phyloP scores from a whole-genome alignment of 2,888 invertebrate genomes.

The Cerastis rubricosa region DNA sequence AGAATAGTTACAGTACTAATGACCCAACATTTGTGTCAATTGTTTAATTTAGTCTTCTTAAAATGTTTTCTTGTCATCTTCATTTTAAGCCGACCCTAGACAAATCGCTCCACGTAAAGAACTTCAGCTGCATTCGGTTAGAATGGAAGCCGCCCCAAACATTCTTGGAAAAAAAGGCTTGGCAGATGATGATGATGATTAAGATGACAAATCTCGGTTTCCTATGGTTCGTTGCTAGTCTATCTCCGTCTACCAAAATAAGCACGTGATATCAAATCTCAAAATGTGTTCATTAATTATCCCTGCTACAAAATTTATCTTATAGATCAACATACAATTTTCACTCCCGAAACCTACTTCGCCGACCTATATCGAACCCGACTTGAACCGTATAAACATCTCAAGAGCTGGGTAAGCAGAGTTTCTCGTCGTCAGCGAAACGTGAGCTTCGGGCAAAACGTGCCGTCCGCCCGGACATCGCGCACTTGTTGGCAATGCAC shows the following conservation, averaged over 20 bases:
- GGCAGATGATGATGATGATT: neutral
- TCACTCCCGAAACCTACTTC: constrained; percentile 34
- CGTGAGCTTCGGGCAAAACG: constrained; percentile 66
- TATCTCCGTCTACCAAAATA: neutral
- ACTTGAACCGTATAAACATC: constrained; percentile 61
- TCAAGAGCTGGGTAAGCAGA: constrained; percentile 62
- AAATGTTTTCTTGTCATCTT: too few species aligned
- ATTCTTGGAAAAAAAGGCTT: neutral
- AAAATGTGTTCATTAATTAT: neutral
- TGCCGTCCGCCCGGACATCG: constrained; percentile 60
- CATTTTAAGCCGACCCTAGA: too few species aligned
- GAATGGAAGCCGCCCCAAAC: neutral
- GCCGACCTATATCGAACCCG: constrained; percentile 50
- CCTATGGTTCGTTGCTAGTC: neutral
- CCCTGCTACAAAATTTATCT: neutral
- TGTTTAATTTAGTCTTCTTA: too few species aligned
- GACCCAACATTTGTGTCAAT: too few species aligned
- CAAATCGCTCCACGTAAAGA: neutral
- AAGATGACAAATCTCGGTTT: neutral
- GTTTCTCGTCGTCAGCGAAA: constrained; percentile 64
- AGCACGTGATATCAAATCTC: neutral
- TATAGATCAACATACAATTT: constrained; percentile 16
- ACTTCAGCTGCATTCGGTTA: neutral
- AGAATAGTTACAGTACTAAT: too few species aligned
- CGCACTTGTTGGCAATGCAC: constrained; percentile 66